Conservation (phyloP, 2,113 vertebrate species). For the Ahaetulla prasina region DNA sequence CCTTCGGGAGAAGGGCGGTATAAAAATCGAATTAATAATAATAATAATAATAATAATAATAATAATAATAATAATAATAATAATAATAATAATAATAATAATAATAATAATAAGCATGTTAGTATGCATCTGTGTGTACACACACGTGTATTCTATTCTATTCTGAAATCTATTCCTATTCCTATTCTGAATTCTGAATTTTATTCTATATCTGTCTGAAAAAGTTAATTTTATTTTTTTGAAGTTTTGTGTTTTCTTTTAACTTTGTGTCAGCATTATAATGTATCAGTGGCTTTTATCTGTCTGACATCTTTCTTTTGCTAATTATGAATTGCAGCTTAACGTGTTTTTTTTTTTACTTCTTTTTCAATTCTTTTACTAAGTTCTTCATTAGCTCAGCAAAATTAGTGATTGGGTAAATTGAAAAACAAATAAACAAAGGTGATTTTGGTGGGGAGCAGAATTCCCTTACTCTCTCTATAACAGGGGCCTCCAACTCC, state of each 20-base stretch:
- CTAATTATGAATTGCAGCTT: neutral
- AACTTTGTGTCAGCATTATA: neutral
- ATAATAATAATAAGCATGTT: no score
- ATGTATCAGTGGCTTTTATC: neutral
- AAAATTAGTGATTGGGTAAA: neutral
- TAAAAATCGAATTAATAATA: no score
- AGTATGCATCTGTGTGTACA: no score
- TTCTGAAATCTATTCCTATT: no score
- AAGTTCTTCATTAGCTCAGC: neutral
- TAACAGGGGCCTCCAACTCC: neutral
- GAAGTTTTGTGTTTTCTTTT: neutral
- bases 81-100: no score
- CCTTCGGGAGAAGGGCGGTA: no score
- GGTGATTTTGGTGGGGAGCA: neutral
- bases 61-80: no score
- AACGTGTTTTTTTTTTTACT: neutral
- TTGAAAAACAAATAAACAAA: neutral
- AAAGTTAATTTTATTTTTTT: neutral
- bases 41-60: no score
- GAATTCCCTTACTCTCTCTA: neutral
- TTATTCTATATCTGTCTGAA: neutral
- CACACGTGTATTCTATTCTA: no score
- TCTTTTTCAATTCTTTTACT: neutral
- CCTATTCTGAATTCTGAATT: no score
- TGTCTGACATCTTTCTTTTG: neutral